Conservation (phyloP, 2,113 vertebrate species). For the Danionella cerebrum region DNA sequence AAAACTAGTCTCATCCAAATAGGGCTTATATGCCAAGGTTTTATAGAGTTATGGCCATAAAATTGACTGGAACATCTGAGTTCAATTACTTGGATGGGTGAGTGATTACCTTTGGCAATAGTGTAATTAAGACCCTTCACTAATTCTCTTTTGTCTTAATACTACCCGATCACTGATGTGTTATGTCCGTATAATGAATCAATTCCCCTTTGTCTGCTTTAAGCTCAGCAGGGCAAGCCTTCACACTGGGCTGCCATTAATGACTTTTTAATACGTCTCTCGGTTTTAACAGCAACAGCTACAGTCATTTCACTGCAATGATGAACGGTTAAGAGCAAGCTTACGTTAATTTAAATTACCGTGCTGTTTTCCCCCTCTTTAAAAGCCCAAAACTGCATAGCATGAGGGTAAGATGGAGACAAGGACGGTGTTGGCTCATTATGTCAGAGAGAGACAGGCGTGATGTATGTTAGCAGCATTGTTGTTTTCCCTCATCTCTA, state of each 20-base stretch:
- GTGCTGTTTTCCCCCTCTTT: conserved; percentile 20
- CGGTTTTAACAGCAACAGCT: conserved; percentile 47
- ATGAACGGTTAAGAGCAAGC: conserved; percentile 46
- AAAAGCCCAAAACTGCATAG: conserved; percentile 20
- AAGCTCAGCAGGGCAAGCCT: conserved; percentile 38
- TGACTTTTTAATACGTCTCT: conserved; percentile 49
- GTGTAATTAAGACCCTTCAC: conserved; percentile 1
- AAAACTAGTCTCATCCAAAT: too few relatives aligned
- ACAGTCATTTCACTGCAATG: conserved; percentile 48
- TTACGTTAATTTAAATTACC: conserved; percentile 45
- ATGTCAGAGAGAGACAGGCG: conserved; percentile 6
- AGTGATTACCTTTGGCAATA: too few relatives aligned
- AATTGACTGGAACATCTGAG: too few relatives aligned
- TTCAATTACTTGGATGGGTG: too few relatives aligned
- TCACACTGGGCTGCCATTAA: conserved; percentile 45
- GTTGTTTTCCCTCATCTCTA: conserved; percentile 45
- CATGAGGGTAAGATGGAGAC: background rate
- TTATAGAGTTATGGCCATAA: too few relatives aligned
- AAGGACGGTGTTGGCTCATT: background rate
- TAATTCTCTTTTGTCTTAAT: conserved; percentile 22
- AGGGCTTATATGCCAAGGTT: too few relatives aligned
- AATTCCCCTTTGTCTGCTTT: conserved; percentile 32
- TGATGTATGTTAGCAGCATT: conserved; percentile 42
- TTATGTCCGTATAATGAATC: conserved; percentile 33
- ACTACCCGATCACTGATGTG: conserved; percentile 18